Conservation (phyloP, 2,113 vertebrate genomes). For the Pelusios castaneus region DNA sequence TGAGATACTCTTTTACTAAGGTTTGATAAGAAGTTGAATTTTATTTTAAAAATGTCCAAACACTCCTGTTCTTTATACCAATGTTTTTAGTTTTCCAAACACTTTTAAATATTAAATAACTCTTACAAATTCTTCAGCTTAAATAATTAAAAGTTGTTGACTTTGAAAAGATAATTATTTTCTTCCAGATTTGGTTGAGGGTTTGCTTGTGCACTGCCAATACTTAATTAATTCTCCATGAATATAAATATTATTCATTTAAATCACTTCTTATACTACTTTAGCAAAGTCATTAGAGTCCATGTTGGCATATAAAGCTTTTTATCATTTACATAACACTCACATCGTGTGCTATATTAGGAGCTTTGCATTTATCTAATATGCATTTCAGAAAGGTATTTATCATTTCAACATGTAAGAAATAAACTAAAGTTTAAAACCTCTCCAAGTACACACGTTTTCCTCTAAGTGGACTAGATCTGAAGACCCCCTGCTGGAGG, state of each 20-base stretch:
- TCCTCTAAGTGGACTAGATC: too few relatives aligned
- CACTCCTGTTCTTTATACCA: background rate
- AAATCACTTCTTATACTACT: background rate
- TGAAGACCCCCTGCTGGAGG: too few relatives aligned
- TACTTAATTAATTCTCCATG: background rate
- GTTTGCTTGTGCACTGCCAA: background rate
- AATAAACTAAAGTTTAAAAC: background rate
- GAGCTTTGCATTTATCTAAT: background rate
- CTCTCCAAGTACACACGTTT: background rate
- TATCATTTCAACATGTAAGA: background rate
- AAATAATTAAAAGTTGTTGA: background rate
- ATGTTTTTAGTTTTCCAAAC: background rate
- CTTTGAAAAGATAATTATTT: background rate
- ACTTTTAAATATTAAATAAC: background rate
- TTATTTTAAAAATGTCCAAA: background rate
- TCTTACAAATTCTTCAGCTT: background rate
- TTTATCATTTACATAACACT: background rate
- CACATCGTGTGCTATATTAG: background rate
- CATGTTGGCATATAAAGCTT: background rate
- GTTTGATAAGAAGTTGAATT: background rate
- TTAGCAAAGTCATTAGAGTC: background rate
- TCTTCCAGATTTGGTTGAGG: background rate
- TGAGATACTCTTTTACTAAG: background rate
- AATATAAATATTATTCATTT: background rate
- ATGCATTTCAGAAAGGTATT: background rate